These are phyloP conservation scores for Pyrgus malvae DNA, from an alignment of 2,888 invertebrate genomes.

Conservation along the genomic window DNA sequence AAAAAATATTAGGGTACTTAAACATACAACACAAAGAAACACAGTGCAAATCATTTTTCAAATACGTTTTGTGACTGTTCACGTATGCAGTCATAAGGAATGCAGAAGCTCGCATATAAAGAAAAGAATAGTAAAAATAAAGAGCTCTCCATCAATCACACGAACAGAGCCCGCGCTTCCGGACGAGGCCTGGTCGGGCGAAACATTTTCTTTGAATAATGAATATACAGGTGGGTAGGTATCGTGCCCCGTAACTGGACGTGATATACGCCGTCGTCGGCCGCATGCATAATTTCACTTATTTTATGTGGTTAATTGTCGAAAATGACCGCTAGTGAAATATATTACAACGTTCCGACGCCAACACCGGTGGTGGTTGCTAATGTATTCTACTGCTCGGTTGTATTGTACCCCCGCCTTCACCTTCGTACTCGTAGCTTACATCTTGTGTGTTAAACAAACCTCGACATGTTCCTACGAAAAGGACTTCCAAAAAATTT, in stretches of 20 bases:
- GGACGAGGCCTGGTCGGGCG: constrained; percentile 73
- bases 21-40: too few relatives aligned
- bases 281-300: constrained; percentile 82
- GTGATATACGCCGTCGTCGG: constrained; percentile 81
- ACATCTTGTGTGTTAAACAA: constrained; percentile 51
- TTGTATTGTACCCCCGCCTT: constrained; percentile 59
- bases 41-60: too few relatives aligned
- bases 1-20: too few relatives aligned
- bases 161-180: constrained; percentile 74
- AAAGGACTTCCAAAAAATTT: too few relatives aligned
- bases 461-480: constrained; percentile 9
- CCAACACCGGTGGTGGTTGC: constrained; percentile 64
- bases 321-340: constrained; percentile 81
- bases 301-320: constrained; percentile 82
- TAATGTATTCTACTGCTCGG: constrained; percentile 75
- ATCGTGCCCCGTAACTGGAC: constrained; percentile 80
- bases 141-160: constrained; percentile 78
- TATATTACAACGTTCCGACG: constrained; percentile 73
- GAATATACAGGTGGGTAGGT: constrained; percentile 74
- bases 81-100: constrained; percentile 43
- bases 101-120: constrained; percentile 40
- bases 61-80: too few relatives aligned
- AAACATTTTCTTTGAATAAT: constrained; percentile 82
- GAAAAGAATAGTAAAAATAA: constrained; percentile 68
- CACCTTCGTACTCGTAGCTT: constrained; percentile 51